Evolutionary conservation across 2,113 vertebrate species (phyloP), one percentile per base, ranked within the genome.

Genomic region (Condylura cristata): DNA sequence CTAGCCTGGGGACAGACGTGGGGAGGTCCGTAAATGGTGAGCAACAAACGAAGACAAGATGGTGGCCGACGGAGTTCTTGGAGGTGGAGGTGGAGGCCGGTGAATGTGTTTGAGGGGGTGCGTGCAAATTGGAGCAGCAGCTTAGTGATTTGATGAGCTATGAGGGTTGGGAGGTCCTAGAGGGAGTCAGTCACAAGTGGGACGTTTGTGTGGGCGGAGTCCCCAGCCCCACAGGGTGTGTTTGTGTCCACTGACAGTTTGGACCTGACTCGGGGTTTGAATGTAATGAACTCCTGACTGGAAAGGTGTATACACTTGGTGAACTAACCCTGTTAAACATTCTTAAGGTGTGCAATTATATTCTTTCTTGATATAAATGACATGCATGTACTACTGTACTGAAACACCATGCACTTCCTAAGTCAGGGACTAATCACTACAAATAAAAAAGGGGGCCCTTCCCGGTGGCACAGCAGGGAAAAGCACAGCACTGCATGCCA

Each of bases 1-100:
- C 26, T 37, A 11, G 56, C 7, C 18, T 16, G 41, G n/a, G 20
- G 30, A 9, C 20, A 4, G 30, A 5, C 37, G 10, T n/a, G 10
- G 22, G 8, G 32, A 2, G 0, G n/a, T 61, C 0, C 5, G 39
- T 44, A 24, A 46, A 28, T 32, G 24, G 5, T 12, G 7, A 1
- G 0, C 2, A 10, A n/a, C n/a, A n/a, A n/a, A n/a, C n/a, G 13
- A 74, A 39, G 41, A 16, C n/a, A 5, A 10, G 66, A 10, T 10
- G 68, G 24, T 1, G 0, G 18, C 39, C 32, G 56, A 44, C 39
- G 37, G 68, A 4, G 9, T 34, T 88, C 39, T 65, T 11, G 44
- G 81, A 20, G 16, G 39, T 13, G 39, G 44, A 44, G 70, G 16
- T 74, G 46, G 86, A 76, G 90, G 58, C 61, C 41, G 2, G 58